A percentile compares a stretch with the other conserved stretches of the same genome.
Evolutionary conservation across 2,888 invertebrate genomes (phyloP).

Genomic region (Drosophila mayaguana): DNA sequence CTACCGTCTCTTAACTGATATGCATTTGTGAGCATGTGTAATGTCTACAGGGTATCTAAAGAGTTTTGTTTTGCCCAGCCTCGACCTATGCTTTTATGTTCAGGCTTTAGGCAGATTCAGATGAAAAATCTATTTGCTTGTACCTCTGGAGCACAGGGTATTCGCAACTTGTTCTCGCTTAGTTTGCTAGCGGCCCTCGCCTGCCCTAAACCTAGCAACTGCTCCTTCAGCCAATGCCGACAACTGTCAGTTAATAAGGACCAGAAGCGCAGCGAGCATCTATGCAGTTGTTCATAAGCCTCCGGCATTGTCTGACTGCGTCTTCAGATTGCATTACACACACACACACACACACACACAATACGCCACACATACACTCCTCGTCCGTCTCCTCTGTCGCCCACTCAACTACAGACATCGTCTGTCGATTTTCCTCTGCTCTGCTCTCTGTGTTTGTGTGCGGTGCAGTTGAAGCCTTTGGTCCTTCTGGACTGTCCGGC

Average conservation of each 20-base stretch:
- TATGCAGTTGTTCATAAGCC: conserved; percentile 30
- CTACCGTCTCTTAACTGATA: not conserved
- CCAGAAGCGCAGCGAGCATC: conserved; percentile 19
- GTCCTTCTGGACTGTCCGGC: conserved; percentile 26
- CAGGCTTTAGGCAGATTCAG: not conserved
- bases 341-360: not conserved
- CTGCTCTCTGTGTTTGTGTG: not conserved
- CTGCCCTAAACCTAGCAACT: conserved; percentile 17
- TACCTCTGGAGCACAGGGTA: not conserved
- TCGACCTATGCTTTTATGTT: not conserved
- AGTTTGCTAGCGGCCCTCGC: conserved; percentile 16
- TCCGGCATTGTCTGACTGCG: conserved; percentile 25
- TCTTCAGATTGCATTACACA: conserved; percentile 18
- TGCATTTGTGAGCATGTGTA: no score
- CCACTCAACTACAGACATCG: not conserved
- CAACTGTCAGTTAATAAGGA: conserved; percentile 42
- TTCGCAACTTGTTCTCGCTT: no score
- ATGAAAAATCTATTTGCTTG: no score
- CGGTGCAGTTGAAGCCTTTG: not conserved
- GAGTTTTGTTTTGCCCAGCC: not conserved
- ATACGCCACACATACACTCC: no score
- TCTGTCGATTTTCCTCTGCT: conserved; percentile 1
- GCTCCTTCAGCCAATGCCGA: not conserved
- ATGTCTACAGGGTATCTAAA: conserved; percentile 2
- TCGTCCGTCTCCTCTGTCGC: not conserved